phyloP scores from a whole-genome alignment of 2,113 vertebrate species.

The Sula dactylatra region DNA sequence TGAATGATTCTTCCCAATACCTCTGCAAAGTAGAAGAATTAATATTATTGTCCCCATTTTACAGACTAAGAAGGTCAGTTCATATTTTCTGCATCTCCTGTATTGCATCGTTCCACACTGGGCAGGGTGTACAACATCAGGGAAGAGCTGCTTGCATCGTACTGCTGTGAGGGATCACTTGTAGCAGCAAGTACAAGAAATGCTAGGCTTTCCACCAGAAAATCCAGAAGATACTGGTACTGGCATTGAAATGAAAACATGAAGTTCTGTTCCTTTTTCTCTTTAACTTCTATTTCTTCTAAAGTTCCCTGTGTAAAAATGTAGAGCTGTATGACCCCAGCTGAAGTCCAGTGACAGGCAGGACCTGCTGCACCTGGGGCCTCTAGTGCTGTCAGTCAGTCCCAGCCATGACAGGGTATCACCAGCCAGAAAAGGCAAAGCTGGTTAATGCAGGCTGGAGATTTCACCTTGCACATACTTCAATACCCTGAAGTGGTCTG shows the following conservation, averaged over 20 bases:
- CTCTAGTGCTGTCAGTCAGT: rapidly evolving
- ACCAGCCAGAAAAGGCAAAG: neutral
- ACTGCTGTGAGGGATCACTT: neutral
- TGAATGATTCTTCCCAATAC: neutral
- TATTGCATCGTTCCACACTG: neutral
- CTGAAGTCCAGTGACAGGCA: neutral
- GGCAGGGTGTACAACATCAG: neutral
- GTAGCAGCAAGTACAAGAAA: neutral
- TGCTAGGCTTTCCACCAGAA: neutral
- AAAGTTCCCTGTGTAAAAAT: neutral
- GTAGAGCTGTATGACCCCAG: neutral
- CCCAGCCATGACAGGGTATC: neutral
- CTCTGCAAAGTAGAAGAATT: neutral
- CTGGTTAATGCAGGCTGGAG: neutral
- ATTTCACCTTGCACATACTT: neutral
- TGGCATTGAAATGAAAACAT: neutral
- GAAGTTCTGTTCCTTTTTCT: neutral
- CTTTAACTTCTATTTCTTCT: neutral
- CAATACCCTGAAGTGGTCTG: too few relatives aligned
- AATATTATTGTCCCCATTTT: neutral
- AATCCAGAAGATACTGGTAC: neutral
- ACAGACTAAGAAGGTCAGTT: neutral
- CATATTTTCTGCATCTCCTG: neutral
- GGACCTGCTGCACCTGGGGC: neutral
- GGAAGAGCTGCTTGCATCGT: neutral